Conservation (phyloP, 2,113 vertebrate genomes). For the Gymnogyps californianus region DNA sequence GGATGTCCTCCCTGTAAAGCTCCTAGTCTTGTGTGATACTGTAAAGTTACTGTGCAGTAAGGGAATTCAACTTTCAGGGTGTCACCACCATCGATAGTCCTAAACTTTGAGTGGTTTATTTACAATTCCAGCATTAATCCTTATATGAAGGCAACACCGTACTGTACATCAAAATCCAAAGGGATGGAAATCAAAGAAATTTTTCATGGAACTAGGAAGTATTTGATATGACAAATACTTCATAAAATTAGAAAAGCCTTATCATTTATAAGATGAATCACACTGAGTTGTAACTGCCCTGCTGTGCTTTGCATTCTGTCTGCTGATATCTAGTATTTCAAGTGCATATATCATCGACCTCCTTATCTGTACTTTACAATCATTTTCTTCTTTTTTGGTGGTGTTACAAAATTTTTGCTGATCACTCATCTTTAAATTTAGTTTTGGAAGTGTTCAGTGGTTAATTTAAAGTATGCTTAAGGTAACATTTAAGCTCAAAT, state of each 20-base stretch:
- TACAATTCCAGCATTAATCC: conserved; percentile 33
- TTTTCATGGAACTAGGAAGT: conserved; percentile 21
- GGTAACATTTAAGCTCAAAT: conserved; percentile 47
- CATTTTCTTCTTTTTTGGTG: background rate
- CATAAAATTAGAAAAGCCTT: conserved; percentile 27
- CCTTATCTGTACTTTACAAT: background rate
- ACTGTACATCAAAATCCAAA: conserved; percentile 17
- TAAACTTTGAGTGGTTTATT: conserved; percentile 15
- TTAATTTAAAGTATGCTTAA: conserved; percentile 52
- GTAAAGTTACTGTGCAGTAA: background rate
- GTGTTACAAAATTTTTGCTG: conserved; percentile 25
- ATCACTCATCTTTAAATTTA: conserved; percentile 50
- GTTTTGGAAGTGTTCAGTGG: background rate
- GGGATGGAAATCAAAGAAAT: conserved; percentile 28
- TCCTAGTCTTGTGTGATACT: background rate
- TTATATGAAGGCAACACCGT: background rate
- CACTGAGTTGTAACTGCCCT: conserved; percentile 26
- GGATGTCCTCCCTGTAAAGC: background rate
- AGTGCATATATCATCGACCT: background rate
- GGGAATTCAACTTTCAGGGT: background rate
- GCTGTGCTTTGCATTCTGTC: conserved; percentile 38
- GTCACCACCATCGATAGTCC: background rate
- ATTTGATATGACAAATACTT: conserved; percentile 59
- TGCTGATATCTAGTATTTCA: conserved; percentile 29
- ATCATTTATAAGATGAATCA: conserved; percentile 55